Percentiles rank a stretch among this genome's conserved stretches.
These are phyloP conservation scores for Darevskia mixta DNA, from an alignment of 2,797 vertebrate genomes.

Conservation along the genomic window DNA sequence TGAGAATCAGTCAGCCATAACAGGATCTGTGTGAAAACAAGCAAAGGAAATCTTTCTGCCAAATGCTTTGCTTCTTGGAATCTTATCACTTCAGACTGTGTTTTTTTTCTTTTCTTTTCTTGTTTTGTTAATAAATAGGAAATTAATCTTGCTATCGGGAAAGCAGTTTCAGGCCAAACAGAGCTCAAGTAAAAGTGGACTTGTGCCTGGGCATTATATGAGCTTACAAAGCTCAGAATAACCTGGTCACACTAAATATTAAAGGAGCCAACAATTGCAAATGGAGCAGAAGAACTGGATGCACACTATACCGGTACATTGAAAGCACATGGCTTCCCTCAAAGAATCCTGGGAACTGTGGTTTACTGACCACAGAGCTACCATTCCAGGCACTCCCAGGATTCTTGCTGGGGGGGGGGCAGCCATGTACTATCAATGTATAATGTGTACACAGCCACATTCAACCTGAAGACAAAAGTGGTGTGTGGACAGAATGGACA, in stretches of 20 bases:
- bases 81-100: constrained; percentile 20
- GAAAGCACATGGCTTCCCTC: no score
- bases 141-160: constrained; percentile 9
- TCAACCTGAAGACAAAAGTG: background rate
- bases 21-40: constrained; percentile 23
- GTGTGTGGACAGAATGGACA: background rate
- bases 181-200: accelerated
- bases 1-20: background rate
- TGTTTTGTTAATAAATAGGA: background rate
- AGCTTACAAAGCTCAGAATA: constrained; percentile 3
- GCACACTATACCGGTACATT: no score
- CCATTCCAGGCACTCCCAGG: no score
- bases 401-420: no score
- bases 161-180: background rate
- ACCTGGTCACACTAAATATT: background rate
- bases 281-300: background rate
- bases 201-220: background rate
- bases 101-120: background rate
- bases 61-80: constrained; percentile 29
- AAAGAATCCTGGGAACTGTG: no score
- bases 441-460: no score
- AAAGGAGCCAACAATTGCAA: background rate
- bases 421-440: no score
- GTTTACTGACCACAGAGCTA: no score
- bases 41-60: background rate